phyloP scores from a whole-genome alignment of 2,113 vertebrate species.

The Lonchura striata region DNA sequence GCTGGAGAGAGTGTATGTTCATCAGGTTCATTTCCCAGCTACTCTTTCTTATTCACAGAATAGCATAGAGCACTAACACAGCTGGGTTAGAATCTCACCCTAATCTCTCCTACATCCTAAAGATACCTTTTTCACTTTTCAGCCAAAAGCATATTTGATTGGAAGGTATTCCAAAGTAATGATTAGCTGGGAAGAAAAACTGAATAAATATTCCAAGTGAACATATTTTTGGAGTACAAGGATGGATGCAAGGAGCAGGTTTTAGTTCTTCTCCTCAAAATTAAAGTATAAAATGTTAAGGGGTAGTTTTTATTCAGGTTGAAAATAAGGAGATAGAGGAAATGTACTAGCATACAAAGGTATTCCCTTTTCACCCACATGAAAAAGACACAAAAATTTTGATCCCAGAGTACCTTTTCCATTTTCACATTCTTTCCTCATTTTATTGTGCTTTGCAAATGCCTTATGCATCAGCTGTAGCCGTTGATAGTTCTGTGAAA shows the following conservation, averaged over 20 bases:
- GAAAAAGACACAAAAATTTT: background rate
- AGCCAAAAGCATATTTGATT: background rate
- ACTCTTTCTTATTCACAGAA: background rate
- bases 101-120: background rate
- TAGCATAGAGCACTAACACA: background rate
- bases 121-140: background rate
- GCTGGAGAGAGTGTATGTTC: background rate
- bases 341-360: background rate
- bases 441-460: slow-evolving; percentile 86
- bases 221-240: background rate
- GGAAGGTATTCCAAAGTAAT: background rate
- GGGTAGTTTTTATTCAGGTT: background rate
- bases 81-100: background rate
- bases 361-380: background rate
- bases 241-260: background rate
- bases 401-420: slow-evolving; percentile 80
- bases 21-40: background rate
- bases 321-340: background rate
- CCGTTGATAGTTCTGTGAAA: slow-evolving; percentile 72
- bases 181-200: background rate
- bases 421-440: slow-evolving; percentile 90
- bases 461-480: slow-evolving; percentile 82
- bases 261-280: background rate
- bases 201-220: background rate
- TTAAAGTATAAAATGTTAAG: background rate